These are phyloP conservation scores for Sarcophilus harrisii DNA, from an alignment of 2,797 vertebrate genomes.

Conservation along the genomic window DNA sequence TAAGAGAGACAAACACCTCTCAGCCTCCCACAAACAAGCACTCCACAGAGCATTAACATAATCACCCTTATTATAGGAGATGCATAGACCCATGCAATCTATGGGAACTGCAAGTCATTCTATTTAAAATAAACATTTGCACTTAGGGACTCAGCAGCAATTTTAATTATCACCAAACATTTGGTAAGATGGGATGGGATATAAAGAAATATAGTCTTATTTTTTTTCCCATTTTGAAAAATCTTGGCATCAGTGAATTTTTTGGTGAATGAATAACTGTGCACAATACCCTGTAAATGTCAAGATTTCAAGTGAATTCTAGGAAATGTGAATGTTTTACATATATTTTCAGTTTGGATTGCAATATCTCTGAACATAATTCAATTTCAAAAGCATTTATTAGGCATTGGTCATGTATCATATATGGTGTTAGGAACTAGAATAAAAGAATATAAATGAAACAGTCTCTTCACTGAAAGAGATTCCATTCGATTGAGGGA, in stretches of 20 bases:
- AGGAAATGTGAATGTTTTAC: not conserved
- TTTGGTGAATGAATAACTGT: not conserved
- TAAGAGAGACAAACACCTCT: slow-evolving; percentile 33
- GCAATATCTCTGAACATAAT: not conserved
- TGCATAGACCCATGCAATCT: not conserved
- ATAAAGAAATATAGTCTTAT: not conserved
- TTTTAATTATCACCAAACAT: not conserved
- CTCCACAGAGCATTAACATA: not conserved
- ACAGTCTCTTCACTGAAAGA: not conserved
- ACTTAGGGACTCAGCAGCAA: fast-evolving
- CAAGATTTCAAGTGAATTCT: not conserved
- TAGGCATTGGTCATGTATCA: not conserved
- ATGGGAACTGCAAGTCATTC: not conserved
- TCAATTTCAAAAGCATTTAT: not conserved
- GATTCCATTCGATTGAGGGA: not conserved
- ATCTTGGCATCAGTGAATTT: not conserved
- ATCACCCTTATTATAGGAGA: not conserved
- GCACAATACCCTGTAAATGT: not conserved
- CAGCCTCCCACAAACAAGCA: not conserved
- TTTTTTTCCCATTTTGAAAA: not conserved
- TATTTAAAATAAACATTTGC: not conserved
- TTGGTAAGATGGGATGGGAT: not conserved
- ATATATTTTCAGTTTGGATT: not conserved
- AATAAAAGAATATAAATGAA: not conserved
- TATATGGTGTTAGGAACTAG: not conserved